A percentile compares a stretch with the other conserved stretches of the same genome.
phyloP scores from a whole-genome alignment of 2,797 vertebrate species.

The Gorsachius magnificus region DNA sequence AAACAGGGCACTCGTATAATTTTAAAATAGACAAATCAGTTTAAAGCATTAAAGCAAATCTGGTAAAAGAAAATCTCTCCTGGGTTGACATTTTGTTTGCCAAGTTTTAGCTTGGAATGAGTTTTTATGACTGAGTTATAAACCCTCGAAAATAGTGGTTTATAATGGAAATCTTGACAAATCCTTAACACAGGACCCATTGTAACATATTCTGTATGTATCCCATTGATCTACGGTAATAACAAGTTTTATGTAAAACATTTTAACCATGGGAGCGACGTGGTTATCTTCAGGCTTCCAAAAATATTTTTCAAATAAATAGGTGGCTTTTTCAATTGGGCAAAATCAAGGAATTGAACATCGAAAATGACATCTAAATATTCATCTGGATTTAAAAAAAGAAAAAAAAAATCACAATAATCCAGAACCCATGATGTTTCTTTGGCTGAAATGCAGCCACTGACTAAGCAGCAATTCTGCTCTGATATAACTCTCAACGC shows the following conservation, averaged over 20 bases:
- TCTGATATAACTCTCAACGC: neutral
- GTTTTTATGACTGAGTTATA: conserved; percentile 66
- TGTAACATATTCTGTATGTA: conserved; percentile 58
- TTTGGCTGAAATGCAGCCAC: conserved; percentile 20
- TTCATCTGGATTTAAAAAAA: neutral
- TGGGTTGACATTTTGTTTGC: conserved; percentile 57
- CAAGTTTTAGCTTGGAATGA: conserved; percentile 66
- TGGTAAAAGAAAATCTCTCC: conserved; percentile 67
- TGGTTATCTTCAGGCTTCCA: conserved; percentile 55
- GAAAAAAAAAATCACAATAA: neutral
- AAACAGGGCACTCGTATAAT: conserved; percentile 59
- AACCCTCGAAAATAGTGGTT: conserved; percentile 56
- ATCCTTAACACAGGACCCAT: conserved; percentile 66
- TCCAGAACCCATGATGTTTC: conserved; percentile 15
- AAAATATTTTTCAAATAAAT: conserved; percentile 57
- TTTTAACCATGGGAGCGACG: conserved; percentile 19
- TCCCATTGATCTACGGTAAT: conserved; percentile 57
- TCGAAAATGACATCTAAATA: conserved; percentile 15
- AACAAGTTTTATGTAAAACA: conserved; percentile 53
- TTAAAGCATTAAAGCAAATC: conserved; percentile 66
- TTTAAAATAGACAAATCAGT: conserved; percentile 68
- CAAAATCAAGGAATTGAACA: conserved; percentile 18
- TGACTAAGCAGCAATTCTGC: conserved; percentile 40
- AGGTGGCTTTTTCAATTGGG: conserved; percentile 29
- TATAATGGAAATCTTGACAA: conserved; percentile 74